Evolutionary conservation across 2,888 invertebrate genomes (phyloP).

Genomic region (Clanis bilineata): DNA sequence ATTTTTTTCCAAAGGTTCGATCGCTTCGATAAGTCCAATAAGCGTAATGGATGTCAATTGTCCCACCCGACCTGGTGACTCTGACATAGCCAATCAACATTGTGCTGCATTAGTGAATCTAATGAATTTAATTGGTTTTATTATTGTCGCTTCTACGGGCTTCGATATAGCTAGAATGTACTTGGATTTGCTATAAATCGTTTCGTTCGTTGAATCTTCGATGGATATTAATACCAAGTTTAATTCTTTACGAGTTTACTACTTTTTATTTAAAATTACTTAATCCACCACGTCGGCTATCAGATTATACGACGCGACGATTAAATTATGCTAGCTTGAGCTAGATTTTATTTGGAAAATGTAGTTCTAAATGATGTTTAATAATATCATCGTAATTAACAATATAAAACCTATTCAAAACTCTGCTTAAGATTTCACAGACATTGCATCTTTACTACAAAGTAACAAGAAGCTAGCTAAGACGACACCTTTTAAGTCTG

Average conservation of each 20-base stretch:
- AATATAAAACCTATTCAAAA: too few relatives aligned
- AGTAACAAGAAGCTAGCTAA: neutral
- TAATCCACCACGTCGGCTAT: too few relatives aligned
- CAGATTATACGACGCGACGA: too few relatives aligned
- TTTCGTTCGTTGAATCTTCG: too few relatives aligned
- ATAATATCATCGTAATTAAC: too few relatives aligned
- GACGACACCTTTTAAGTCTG: neutral
- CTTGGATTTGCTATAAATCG: neutral
- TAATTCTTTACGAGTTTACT: too few relatives aligned
- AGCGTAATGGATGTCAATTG: constrained; percentile 48
- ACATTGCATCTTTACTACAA: neutral
- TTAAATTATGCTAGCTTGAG: too few relatives aligned
- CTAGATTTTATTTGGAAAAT: too few relatives aligned
- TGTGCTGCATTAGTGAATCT: neutral
- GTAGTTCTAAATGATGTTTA: too few relatives aligned
- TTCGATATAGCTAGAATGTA: neutral
- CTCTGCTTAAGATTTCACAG: neutral
- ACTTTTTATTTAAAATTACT: too few relatives aligned
- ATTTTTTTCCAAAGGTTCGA: constrained; percentile 1
- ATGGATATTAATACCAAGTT: too few relatives aligned
- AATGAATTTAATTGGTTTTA: constrained; percentile 1
- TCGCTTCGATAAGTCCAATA: constrained; percentile 48
- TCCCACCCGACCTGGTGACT: constrained; percentile 30
- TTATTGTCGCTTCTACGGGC: neutral
- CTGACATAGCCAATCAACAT: neutral